Conservation (phyloP, 1,140 invertebrate genomes). For the Batillaria attramentaria region DNA sequence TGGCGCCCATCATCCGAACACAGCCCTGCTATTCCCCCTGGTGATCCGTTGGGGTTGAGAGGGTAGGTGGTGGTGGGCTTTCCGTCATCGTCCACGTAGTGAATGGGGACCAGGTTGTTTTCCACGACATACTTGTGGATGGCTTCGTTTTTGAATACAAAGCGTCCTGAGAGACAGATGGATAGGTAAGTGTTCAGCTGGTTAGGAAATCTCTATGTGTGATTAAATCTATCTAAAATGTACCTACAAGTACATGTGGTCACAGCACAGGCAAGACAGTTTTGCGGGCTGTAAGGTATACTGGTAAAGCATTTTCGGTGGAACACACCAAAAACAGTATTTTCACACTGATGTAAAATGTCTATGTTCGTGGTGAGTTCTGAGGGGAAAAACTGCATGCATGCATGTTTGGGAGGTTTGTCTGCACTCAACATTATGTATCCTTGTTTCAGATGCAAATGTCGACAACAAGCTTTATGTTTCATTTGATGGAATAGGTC, state of each 20-base stretch:
- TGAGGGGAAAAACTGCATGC: no score
- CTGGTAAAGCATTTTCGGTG: no score
- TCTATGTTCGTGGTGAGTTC: no score
- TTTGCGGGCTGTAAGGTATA: slow-evolving; percentile 14
- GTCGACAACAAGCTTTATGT: not conserved
- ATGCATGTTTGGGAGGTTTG: no score
- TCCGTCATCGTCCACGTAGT: slow-evolving; percentile 88
- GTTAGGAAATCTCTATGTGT: no score
- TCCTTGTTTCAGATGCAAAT: not conserved
- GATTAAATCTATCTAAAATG: no score
- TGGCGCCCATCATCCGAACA: slow-evolving; percentile 92
- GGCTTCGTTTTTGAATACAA: slow-evolving; percentile 74
- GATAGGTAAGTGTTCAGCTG: no score
- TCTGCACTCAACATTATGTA: not conserved
- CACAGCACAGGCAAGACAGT: not conserved
- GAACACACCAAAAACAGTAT: no score
- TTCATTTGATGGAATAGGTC: not conserved
- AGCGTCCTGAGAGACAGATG: slow-evolving; percentile 72
- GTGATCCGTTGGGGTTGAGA: slow-evolving; percentile 94
- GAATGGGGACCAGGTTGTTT: slow-evolving; percentile 81
- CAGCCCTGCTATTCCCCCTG: slow-evolving; percentile 84
- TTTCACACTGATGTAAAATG: no score
- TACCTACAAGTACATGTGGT: not conserved
- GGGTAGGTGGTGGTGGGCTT: slow-evolving; percentile 87
- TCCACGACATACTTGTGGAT: slow-evolving; percentile 76